Conservation (phyloP, 2,888 invertebrate genomes). For the Rhaphigaster nebulosa region DNA sequence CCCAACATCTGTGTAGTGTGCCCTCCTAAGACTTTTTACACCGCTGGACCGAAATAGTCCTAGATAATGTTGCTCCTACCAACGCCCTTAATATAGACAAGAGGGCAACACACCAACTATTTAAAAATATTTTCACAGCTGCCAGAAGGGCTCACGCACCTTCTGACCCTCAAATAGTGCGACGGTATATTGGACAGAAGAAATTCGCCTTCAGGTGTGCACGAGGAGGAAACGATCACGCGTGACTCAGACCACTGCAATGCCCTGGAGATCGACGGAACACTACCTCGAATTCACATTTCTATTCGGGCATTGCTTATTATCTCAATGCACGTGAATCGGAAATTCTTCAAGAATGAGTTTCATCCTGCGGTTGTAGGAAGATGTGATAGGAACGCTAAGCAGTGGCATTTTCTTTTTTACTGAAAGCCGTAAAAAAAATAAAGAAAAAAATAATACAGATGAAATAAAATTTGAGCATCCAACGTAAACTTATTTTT, state of each 20-base stretch:
- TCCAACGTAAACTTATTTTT: too few relatives aligned
- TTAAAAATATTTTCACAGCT: conserved; percentile 35
- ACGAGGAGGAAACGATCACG: neutral
- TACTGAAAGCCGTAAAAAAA: too few relatives aligned
- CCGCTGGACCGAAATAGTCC: conserved; percentile 4
- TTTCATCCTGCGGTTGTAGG: neutral
- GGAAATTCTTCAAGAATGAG: neutral
- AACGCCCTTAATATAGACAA: conserved; percentile 27
- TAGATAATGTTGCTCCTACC: neutral
- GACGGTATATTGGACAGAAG: neutral
- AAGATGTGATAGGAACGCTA: neutral
- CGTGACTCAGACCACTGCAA: neutral
- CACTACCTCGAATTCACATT: neutral
- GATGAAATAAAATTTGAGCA: too few relatives aligned
- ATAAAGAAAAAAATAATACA: too few relatives aligned
- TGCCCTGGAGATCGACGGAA: neutral
- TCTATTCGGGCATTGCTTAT: neutral
- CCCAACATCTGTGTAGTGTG: neutral
- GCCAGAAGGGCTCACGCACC: neutral
- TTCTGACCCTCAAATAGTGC: neutral
- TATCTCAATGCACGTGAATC: neutral
- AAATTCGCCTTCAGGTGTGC: neutral
- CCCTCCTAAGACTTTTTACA: neutral
- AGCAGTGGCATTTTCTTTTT: too few relatives aligned
- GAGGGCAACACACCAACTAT: neutral